Conservation (phyloP, 92 coral and sea anemone genomes). For the Hydrozoanthus gracilis region DNA sequence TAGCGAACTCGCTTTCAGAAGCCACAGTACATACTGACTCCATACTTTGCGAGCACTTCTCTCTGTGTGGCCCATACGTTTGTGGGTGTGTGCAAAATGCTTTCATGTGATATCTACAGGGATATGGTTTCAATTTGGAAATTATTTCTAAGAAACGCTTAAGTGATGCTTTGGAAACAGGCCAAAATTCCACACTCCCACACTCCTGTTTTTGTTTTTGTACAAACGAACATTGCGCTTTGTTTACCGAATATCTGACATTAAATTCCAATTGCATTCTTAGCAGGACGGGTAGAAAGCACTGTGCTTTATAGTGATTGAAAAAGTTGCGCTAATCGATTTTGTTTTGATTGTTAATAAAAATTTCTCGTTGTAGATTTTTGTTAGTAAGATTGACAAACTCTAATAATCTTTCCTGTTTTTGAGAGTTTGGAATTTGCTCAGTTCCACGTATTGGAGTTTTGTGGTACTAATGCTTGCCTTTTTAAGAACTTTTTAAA, state of each 20-base stretch:
- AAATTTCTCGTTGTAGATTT: too few species aligned
- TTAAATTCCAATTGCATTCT: background rate
- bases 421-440: background rate
- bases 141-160: conserved; percentile 4
- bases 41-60: background rate
- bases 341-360: background rate
- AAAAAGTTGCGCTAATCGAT: background rate
- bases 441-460: background rate
- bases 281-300: background rate
- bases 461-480: background rate
- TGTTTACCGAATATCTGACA: background rate
- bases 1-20: background rate
- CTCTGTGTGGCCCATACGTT: conserved; percentile 11
- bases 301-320: background rate
- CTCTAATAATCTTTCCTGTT: too few species aligned
- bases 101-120: conserved; percentile 10
- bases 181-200: conserved; percentile 18
- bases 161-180: background rate
- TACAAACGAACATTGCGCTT: background rate
- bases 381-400: too few species aligned
- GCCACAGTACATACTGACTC: background rate
- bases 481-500: background rate
- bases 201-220: background rate
- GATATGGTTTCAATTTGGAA: conserved; percentile 12
- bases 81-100: conserved; percentile 11